Conservation (phyloP, 2,113 vertebrate genomes). For the Nematolebias whitei region DNA sequence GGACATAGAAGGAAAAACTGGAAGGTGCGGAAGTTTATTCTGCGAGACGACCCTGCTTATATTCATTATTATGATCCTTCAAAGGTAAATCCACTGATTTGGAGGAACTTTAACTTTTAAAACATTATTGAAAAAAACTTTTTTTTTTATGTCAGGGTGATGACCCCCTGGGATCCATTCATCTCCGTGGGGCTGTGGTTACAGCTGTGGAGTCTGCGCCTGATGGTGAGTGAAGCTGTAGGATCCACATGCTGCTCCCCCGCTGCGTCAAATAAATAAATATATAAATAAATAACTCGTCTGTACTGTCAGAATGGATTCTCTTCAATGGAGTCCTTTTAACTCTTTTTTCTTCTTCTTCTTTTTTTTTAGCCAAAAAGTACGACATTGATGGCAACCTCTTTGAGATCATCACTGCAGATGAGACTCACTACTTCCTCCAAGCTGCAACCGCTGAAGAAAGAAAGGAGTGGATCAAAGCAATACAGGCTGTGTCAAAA, state of each 20-base stretch:
- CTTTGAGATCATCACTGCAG: constrained; percentile 97
- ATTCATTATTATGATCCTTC: constrained; percentile 96
- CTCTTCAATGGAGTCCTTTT: neutral
- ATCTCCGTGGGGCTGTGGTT: constrained; percentile 90
- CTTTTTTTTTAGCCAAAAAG: constrained; percentile 82
- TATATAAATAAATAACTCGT: neutral
- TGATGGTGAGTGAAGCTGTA: constrained; percentile 83
- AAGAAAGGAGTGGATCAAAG: constrained; percentile 95
- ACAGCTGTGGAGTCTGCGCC: constrained; percentile 89
- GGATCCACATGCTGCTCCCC: constrained; percentile 2
- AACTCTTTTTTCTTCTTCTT: neutral
- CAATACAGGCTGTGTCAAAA: constrained; percentile 87
- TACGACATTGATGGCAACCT: constrained; percentile 87
- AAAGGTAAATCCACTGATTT: constrained; percentile 73
- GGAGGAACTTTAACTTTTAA: neutral
- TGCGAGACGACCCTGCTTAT: constrained; percentile 95
- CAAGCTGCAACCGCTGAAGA: constrained; percentile 89
- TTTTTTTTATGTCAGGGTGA: constrained; percentile 72
- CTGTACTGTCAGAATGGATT: constrained; percentile 16
- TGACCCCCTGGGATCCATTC: constrained; percentile 89
- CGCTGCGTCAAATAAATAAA: neutral
- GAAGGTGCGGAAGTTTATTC: constrained; percentile 96
- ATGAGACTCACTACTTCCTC: constrained; percentile 91
- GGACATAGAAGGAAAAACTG: constrained; percentile 96
- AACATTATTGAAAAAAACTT: neutral